phyloP scores from a whole-genome alignment of 2,888 invertebrate species.

The Eupithecia tripunctaria region DNA sequence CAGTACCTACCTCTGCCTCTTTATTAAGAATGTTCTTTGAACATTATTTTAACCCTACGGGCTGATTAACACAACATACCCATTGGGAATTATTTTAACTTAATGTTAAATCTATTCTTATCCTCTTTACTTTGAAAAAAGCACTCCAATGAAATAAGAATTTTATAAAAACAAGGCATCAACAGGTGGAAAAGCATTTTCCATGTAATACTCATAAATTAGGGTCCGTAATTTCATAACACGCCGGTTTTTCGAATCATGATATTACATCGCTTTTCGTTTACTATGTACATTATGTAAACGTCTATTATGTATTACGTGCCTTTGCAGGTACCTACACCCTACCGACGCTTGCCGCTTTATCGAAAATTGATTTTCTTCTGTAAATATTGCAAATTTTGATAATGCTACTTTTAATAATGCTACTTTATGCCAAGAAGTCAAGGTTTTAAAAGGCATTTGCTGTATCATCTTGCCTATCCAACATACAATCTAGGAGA shows the following conservation, averaged over 20 bases:
- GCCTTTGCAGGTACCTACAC: constrained; percentile 70
- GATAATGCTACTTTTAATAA: no score
- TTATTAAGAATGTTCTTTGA: background rate
- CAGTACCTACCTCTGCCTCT: background rate
- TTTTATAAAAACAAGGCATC: constrained; percentile 30
- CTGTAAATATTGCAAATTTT: constrained; percentile 76
- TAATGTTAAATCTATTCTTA: background rate
- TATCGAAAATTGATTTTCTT: constrained; percentile 77
- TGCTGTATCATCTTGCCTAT: background rate
- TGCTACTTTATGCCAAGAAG: background rate
- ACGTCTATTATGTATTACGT: constrained; percentile 67
- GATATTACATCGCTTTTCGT: constrained; percentile 63
- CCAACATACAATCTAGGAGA: background rate
- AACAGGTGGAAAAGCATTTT: constrained; percentile 15
- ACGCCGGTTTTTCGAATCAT: constrained; percentile 43
- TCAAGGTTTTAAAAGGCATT: background rate
- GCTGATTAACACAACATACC: constrained; percentile 12
- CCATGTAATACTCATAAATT: constrained; percentile 13
- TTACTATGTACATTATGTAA: no score
- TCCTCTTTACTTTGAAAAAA: background rate
- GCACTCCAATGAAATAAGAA: constrained; percentile 26
- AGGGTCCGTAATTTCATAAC: constrained; percentile 17
- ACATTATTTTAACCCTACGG: background rate
- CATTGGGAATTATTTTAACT: constrained; percentile 34
- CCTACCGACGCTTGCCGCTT: constrained; percentile 61